phyloP scores from a whole-genome alignment of 2,797 vertebrate species.

The Typhlichthys subterraneus region DNA sequence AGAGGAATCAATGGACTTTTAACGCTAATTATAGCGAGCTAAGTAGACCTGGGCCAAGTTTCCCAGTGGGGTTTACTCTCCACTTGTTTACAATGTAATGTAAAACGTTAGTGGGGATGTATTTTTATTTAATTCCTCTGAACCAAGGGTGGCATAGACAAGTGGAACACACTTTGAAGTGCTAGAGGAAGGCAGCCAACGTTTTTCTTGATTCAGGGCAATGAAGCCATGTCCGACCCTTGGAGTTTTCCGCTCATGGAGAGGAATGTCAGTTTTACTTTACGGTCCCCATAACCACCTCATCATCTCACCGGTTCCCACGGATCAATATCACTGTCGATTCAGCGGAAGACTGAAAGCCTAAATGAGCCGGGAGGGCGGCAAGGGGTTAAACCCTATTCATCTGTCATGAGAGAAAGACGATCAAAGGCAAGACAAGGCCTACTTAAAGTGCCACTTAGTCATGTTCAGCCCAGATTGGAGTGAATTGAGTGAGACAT shows the following conservation, averaged over 20 bases:
- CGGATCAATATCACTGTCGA: constrained; percentile 44
- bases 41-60: too few species aligned
- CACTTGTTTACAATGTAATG: too few species aligned
- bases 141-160: background rate
- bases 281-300: constrained; percentile 19
- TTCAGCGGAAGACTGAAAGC: constrained; percentile 21
- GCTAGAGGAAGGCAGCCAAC: constrained; percentile 3
- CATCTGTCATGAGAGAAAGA: constrained; percentile 35
- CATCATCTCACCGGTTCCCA: constrained; percentile 26
- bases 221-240: background rate
- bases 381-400: constrained; percentile 43
- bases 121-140: background rate
- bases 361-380: constrained; percentile 8
- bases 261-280: constrained; percentile 37
- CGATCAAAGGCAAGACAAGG: constrained; percentile 48
- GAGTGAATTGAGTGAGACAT: constrained; percentile 54
- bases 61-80: too few species aligned
- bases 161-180: background rate
- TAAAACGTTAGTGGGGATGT: background rate
- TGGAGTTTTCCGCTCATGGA: constrained; percentile 32
- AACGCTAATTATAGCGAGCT: constrained; percentile 1
- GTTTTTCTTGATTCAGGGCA: constrained; percentile 4
- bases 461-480: constrained; percentile 44
- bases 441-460: constrained; percentile 45
- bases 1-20: constrained; percentile 11